Conservation (phyloP, 2,797 vertebrate genomes). For the Phoxinus dragarum region DNA sequence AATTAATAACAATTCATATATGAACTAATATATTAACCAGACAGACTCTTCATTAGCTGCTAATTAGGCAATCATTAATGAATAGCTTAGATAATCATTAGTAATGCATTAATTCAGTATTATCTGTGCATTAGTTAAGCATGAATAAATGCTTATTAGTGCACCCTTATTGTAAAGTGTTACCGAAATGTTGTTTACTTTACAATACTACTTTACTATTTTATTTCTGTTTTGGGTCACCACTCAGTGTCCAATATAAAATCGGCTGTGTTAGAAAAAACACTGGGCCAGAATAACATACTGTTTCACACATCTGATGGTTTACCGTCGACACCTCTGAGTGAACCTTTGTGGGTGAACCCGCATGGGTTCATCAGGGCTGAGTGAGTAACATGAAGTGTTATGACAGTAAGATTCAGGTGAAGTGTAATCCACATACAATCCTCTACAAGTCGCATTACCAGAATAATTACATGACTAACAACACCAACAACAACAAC, state of each 20-base stretch:
- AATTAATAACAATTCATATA: no score
- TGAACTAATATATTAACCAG: no score
- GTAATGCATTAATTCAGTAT: no score
- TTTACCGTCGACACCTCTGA: conserved; percentile 21
- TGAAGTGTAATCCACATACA: conserved; percentile 25
- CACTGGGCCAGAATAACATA: background rate
- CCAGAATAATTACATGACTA: conserved; percentile 2
- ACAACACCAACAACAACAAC: background rate
- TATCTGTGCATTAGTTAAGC: no score
- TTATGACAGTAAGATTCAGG: conserved; percentile 35
- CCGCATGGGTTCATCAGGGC: background rate
- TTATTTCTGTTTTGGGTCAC: background rate
- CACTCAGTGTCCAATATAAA: background rate
- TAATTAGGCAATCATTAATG: no score
- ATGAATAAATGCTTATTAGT: no score
- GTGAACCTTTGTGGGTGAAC: background rate
- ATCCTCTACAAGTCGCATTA: background rate
- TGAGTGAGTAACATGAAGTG: conserved; percentile 29
- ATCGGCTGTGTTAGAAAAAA: background rate
- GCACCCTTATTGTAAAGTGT: no score
- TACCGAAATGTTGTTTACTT: background rate
- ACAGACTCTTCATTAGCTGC: no score
- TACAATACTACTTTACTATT: background rate
- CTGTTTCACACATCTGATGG: background rate
- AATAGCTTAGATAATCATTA: no score